These are phyloP conservation scores for Aphelinus certus DNA, from an alignment of 1,140 invertebrate species.

Conservation along the genomic window DNA sequence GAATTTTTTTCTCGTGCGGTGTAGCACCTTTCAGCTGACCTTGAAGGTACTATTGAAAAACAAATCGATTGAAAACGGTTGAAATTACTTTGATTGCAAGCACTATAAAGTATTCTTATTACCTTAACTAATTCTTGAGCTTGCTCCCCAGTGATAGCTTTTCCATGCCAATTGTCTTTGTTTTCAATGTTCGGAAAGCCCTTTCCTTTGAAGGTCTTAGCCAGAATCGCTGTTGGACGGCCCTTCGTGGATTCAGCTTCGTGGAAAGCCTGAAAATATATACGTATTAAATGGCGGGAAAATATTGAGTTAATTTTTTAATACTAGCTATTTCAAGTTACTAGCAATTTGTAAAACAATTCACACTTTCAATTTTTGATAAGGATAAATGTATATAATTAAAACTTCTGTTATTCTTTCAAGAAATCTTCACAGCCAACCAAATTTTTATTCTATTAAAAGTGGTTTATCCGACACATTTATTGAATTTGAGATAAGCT, in stretches of 20 bases:
- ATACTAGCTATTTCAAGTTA: too few relatives aligned
- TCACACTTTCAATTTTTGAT: too few relatives aligned
- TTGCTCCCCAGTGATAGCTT: slow-evolving; percentile 84
- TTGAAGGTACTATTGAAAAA: slow-evolving; percentile 70
- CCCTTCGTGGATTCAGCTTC: slow-evolving; percentile 80
- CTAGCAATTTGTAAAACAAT: too few relatives aligned
- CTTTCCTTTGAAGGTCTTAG: slow-evolving; percentile 96
- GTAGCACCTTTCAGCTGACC: slow-evolving; percentile 73
- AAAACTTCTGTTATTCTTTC: too few relatives aligned
- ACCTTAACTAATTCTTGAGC: slow-evolving; percentile 79
- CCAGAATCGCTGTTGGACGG: slow-evolving; percentile 92
- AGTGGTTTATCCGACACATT: too few relatives aligned
- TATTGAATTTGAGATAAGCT: too few relatives aligned
- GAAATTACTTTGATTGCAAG: slow-evolving; percentile 1
- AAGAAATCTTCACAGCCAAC: too few relatives aligned
- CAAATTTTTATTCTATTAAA: too few relatives aligned
- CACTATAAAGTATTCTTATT: slow-evolving; percentile 30
- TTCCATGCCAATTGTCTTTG: slow-evolving; percentile 96
- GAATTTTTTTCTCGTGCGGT: slow-evolving; percentile 68
- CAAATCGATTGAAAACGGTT: too few relatives aligned
- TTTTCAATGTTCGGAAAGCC: slow-evolving; percentile 92
- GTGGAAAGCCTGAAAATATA: slow-evolving; percentile 75
- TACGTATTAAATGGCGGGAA: neutral
- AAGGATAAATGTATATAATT: too few relatives aligned
- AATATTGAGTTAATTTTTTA: neutral